Conservation (phyloP, 2,797 vertebrate species). For the Arnoldichthys spilopterus region DNA sequence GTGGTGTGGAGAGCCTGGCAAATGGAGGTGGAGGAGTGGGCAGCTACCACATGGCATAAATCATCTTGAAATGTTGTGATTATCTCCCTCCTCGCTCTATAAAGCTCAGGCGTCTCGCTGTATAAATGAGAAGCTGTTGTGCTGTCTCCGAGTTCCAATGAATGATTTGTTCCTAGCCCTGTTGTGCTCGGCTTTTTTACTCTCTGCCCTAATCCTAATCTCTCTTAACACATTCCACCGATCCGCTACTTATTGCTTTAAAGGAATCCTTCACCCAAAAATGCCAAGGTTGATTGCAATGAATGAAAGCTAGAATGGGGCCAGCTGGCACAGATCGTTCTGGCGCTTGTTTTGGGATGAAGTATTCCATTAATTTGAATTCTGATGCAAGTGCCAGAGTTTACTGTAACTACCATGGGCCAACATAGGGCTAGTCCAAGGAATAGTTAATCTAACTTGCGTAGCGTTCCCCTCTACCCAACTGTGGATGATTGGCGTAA, state of each 20-base stretch:
- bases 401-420: background rate
- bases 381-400: background rate
- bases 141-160: conserved; percentile 9
- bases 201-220: conserved; percentile 30
- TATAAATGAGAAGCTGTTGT: conserved; percentile 57
- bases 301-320: background rate
- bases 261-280: conserved; percentile 14
- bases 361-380: background rate
- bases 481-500: background rate
- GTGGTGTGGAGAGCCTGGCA: conserved; percentile 32
- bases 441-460: background rate
- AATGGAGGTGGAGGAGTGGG: conserved; percentile 7
- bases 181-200: conserved; percentile 9
- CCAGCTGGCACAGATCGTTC: background rate
- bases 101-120: conserved; percentile 45
- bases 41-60: conserved; percentile 17
- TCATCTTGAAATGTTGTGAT: conserved; percentile 41
- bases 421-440: background rate
- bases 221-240: conserved; percentile 47
- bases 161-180: conserved; percentile 27
- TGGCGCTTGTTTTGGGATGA: background rate
- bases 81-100: conserved; percentile 36
- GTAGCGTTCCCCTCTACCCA: background rate
- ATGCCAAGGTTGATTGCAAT: background rate
- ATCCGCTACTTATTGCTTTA: background rate